phyloP scores from a whole-genome alignment of 2,113 vertebrate genomes.

The Verasper variegatus region DNA sequence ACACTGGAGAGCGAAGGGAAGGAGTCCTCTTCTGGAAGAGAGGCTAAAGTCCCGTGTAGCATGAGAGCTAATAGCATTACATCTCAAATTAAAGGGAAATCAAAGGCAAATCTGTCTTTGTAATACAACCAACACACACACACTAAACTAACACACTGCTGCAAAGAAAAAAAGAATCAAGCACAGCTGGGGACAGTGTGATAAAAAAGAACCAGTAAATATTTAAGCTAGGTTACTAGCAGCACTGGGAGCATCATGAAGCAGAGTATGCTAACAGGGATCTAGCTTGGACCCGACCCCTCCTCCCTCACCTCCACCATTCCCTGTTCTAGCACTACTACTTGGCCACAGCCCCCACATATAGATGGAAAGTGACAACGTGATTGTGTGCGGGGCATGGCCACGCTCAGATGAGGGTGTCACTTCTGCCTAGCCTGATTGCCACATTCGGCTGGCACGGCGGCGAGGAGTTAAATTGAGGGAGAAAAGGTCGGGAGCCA shows the following conservation, averaged over 20 bases:
- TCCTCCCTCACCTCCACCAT: conserved; percentile 14
- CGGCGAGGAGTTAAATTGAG: conserved; percentile 83
- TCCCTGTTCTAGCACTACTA: conserved; percentile 38
- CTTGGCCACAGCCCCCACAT: conserved; percentile 42
- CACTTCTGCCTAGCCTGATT: conserved; percentile 82
- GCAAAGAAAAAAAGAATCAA: neutral
- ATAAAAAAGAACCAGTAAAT: neutral
- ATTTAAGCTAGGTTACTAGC: conserved; percentile 4
- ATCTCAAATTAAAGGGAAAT: neutral
- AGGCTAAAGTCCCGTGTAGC: conserved; percentile 21
- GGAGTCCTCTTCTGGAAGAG: conserved; percentile 30
- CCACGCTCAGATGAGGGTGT: conserved; percentile 85
- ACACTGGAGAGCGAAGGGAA: conserved; percentile 24
- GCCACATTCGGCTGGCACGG: conserved; percentile 77
- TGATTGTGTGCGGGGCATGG: conserved; percentile 72
- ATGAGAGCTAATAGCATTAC: conserved; percentile 17
- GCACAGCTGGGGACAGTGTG: neutral
- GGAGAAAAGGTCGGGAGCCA: conserved; percentile 89
- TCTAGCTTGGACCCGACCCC: conserved; percentile 23
- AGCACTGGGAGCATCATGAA: conserved; percentile 29
- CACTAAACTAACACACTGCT: neutral
- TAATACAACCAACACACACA: neutral
- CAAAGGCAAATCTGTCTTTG: neutral
- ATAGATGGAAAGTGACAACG: conserved; percentile 81
- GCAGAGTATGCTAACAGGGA: conserved; percentile 55